Evolutionary conservation across 2,888 invertebrate genomes (phyloP).

Genomic region (Sclerodermus sp.): DNA sequence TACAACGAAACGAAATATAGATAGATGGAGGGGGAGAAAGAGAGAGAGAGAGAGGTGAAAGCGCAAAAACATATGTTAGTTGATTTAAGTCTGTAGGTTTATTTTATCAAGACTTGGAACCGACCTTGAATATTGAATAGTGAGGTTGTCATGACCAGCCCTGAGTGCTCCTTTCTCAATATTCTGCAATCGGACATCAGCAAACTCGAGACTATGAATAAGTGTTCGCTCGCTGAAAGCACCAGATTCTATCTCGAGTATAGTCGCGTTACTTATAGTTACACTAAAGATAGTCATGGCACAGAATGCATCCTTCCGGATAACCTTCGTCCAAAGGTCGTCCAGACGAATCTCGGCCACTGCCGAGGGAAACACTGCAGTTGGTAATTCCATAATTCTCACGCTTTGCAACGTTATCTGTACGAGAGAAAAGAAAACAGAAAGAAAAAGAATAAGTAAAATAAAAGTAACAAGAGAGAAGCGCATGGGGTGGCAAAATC

Average conservation of each 20-base stretch:
- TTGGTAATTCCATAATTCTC: constrained; percentile 63
- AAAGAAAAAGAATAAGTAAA: not conserved
- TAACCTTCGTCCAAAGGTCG: constrained; percentile 61
- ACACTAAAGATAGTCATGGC: constrained; percentile 68
- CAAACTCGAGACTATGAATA: constrained; percentile 65
- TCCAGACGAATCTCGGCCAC: constrained; percentile 65
- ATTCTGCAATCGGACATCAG: constrained; percentile 63
- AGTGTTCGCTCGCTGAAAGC: constrained; percentile 68
- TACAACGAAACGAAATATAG: constrained; percentile 52
- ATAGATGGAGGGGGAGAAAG: too few species aligned
- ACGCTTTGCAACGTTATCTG: constrained; percentile 70
- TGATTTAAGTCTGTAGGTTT: not conserved
- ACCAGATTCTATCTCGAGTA: constrained; percentile 64
- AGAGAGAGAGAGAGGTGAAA: too few species aligned
- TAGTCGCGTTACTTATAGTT: constrained; percentile 65
- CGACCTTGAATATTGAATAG: constrained; percentile 68
- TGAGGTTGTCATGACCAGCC: constrained; percentile 67
- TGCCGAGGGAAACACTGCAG: constrained; percentile 67
- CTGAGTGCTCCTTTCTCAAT: constrained; percentile 65
- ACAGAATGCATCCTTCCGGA: constrained; percentile 68
- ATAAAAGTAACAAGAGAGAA: too few species aligned
- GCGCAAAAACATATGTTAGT: not conserved
- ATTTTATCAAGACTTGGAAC: constrained; percentile 12
- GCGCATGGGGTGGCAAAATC: too few species aligned
- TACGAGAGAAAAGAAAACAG: too few species aligned